Evolutionary conservation across 2,797 vertebrate genomes (phyloP), one percentile per base, ranked within the genome.

Genomic region (Xenops minutus): DNA sequence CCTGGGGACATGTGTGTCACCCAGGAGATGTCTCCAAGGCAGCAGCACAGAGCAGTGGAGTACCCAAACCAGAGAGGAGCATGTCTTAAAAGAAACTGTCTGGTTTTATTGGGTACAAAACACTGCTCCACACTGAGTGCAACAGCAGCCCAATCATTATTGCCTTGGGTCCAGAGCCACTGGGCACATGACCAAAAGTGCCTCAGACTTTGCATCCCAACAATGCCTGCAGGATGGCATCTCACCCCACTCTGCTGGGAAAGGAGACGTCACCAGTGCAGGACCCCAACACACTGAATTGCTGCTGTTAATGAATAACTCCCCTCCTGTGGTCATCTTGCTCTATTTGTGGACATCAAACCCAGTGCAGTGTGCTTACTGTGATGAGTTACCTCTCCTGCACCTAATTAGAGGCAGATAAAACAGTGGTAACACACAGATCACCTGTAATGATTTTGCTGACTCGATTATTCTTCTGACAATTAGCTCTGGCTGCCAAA

Each of bases 401-500:
- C 94, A 95, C 96, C 97, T 97, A 97, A 98, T 98, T 98, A 98
- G 97, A 96, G 97, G 93, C 96, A 97, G 97, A 97, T 98, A 98
- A 97, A 97, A 97, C 96, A 98, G 93, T 96, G 92, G 97, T 97
- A 97, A 96, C 97, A 97, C 96, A 97, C 91, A 96, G 97, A 97
- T 97, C 96, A 97, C 97, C 95, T 98, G 97, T 98, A 97, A 98
- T 97, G 97, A 97, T 98, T 98, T 97, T 96, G 97, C 97, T 98
- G 97, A 97, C 96, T 96, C 97, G 97, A 98, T 97, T 97, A 97
- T 96, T 98, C 96, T 97, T 97, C 96, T 97, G 97, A 97, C 97
- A 97, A 97, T 97, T 97, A 97, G 96, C 97, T 97, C 95, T 92
- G 95, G 94, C 95, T 96, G 96, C 95, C 94, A 95, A 90, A 95